Conservation (phyloP, 2,888 invertebrate genomes). For the Mythimna ferrago region DNA sequence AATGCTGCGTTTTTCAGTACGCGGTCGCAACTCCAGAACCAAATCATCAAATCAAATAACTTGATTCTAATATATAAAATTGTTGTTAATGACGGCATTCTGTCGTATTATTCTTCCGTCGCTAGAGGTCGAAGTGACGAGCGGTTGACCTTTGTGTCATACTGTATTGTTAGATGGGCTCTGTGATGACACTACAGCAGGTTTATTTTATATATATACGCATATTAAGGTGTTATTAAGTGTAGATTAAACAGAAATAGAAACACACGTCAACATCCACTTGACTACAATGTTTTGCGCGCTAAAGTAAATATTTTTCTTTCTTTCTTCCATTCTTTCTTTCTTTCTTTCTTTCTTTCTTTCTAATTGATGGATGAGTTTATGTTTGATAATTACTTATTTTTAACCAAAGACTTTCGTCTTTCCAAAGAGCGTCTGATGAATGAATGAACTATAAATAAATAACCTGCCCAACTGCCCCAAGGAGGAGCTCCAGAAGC, state of each 20-base stretch:
- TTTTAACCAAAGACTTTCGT: too few relatives aligned
- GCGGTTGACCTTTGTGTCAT: slow-evolving; percentile 37
- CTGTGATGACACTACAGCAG: slow-evolving; percentile 20
- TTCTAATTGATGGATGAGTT: not conserved
- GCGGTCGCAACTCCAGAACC: too few relatives aligned
- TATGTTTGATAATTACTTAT: not conserved
- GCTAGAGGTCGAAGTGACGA: slow-evolving; percentile 42
- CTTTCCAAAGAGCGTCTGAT: too few relatives aligned
- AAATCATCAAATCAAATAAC: not conserved
- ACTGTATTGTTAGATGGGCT: slow-evolving; percentile 20
- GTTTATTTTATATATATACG: slow-evolving; percentile 1
- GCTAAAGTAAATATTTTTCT: not conserved
- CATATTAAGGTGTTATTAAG: not conserved
- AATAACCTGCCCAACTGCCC: too few relatives aligned
- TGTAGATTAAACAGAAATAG: not conserved
- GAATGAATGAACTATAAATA: too few relatives aligned
- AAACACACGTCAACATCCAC: not conserved
- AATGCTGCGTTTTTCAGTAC: too few relatives aligned
- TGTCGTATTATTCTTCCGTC: slow-evolving; percentile 34
- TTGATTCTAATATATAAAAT: slow-evolving; percentile 12
- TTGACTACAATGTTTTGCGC: too few relatives aligned
- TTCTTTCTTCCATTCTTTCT: too few relatives aligned
- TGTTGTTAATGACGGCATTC: slow-evolving; percentile 11
- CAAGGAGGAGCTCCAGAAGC: too few relatives aligned
- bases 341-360: too few relatives aligned